Percentiles rank a stretch among this genome's conserved stretches.
These are phyloP conservation scores for Hyppa rectilinea DNA, from an alignment of 2,888 invertebrate species.

Conservation along the genomic window DNA sequence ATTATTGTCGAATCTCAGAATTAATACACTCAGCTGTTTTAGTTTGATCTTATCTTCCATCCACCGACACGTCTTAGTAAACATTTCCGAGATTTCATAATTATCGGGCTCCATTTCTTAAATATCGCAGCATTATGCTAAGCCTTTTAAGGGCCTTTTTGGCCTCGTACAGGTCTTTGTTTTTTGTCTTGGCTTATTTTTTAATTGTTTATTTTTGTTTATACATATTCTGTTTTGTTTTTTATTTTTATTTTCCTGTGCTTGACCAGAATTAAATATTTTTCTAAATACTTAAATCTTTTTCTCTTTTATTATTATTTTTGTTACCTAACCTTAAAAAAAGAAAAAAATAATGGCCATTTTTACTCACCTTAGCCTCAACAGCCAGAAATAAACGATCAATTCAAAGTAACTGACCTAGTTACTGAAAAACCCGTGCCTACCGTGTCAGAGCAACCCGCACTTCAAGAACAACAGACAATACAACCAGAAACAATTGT, in stretches of 20 bases:
- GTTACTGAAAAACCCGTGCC: constrained; percentile 41
- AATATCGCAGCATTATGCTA: too few species aligned
- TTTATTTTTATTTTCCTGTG: too few species aligned
- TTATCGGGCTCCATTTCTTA: too few species aligned
- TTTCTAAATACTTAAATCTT: too few species aligned
- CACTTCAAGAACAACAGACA: background rate
- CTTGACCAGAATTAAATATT: too few species aligned
- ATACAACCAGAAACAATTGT: background rate
- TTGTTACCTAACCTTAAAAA: background rate
- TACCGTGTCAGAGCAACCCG: background rate
- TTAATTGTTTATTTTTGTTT: too few species aligned
- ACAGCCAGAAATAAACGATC: constrained; percentile 78
- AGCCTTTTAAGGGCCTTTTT: too few species aligned
- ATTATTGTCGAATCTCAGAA: background rate
- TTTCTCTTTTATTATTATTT: too few species aligned
- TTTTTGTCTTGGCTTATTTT: too few species aligned
- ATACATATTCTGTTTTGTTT: too few species aligned
- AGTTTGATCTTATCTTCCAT: too few species aligned
- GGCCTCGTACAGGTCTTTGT: too few species aligned
- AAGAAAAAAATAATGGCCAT: background rate
- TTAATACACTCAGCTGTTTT: background rate
- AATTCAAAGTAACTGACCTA: constrained; percentile 66
- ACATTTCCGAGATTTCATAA: background rate
- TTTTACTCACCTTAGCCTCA: constrained; percentile 71
- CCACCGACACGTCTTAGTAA: background rate